phyloP scores from a whole-genome alignment of 2,888 invertebrate genomes.

The Falcaria lacertinaria region DNA sequence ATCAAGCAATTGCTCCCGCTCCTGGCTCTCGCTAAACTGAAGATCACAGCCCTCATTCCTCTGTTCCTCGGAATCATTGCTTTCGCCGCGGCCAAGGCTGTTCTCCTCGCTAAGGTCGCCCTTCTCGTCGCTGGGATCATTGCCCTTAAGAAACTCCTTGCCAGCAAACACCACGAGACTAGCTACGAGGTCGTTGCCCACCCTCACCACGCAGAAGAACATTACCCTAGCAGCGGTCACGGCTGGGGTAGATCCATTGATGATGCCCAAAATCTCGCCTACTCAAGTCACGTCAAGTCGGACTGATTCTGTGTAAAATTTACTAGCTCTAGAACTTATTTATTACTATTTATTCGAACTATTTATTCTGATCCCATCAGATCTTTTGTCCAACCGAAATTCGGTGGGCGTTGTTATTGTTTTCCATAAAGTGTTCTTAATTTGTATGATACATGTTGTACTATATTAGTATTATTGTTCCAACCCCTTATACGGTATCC shows the following conservation, averaged over 20 bases:
- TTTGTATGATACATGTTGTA: conserved; percentile 67
- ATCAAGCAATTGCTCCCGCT: conserved; percentile 87
- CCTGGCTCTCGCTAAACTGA: conserved; percentile 87
- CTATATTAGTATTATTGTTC: conserved; percentile 66
- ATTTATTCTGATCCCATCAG: conserved; percentile 59
- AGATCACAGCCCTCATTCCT: conserved; percentile 87
- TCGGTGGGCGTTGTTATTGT: conserved; percentile 50
- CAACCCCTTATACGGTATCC: conserved; percentile 71
- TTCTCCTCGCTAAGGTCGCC: conserved; percentile 90
- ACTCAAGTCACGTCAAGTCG: conserved; percentile 75
- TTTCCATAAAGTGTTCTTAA: conserved; percentile 63
- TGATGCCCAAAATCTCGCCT: conserved; percentile 80
- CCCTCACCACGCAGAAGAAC: conserved; percentile 81
- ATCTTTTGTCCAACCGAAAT: conserved; percentile 30
- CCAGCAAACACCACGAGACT: conserved; percentile 83
- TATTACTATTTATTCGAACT: conserved; percentile 58
- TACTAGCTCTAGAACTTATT: conserved; percentile 57
- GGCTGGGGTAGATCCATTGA: conserved; percentile 84
- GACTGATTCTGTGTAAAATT: conserved; percentile 37
- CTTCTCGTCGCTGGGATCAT: conserved; percentile 88
- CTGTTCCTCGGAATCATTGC: conserved; percentile 86
- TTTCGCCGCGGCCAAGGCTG: conserved; percentile 91
- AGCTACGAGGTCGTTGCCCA: conserved; percentile 89
- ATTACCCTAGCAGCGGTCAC: conserved; percentile 69
- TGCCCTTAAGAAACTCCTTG: conserved; percentile 84